Base-by-base conservation (phyloP, 2,888 invertebrate species). In the Catocala nupta region DNA sequence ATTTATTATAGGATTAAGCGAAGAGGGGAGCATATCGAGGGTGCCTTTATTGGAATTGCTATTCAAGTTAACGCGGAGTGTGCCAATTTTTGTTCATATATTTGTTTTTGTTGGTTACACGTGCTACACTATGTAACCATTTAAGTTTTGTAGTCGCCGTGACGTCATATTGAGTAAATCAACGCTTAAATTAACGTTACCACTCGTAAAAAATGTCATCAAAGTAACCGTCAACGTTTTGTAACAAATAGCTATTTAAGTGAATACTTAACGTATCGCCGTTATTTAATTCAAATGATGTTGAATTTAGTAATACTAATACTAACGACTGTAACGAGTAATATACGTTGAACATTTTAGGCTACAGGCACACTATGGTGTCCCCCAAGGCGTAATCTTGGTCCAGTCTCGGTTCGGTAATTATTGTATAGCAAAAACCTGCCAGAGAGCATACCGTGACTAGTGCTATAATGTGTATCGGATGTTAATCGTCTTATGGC, bases 1-100 rank as follows among this genome's bases (percentile, higher is more conserved):
- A 83, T 83, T 81, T 73, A 80, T 75, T 78, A 71, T 69, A 69
- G 76, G 78, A 83, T 80, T 80, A 81, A 13, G 63, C 70, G 55
- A 58, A 51, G 62, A 73, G 73, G 77, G 70, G 68, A 63, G 58
- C 16, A 48, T 55, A 60, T 49, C 54, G 70, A 77, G 81, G 82
- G 82, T 81, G 75, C 70, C 65, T 65, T 60, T 59, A 57, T 53
- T 68, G 61, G 55, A 45, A 63, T 63, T 70, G 66, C 48, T 70
- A 52, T 59, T 36, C 45, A 25, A 54, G 44, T 34, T 6, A 66
- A 54, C 13, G 33, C n/a, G 16, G 63, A 54, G 34, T 43, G 34
- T 44, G 43, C 11, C 13, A 11, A 34, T 45, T 33, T 55, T 7
- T 52, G 33, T 34, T 45, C 25, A n/a, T 34, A 34, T 12, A 39